Evolutionary conservation across 2,797 vertebrate genomes (phyloP).

Genomic region (Alfaro cultratus): DNA sequence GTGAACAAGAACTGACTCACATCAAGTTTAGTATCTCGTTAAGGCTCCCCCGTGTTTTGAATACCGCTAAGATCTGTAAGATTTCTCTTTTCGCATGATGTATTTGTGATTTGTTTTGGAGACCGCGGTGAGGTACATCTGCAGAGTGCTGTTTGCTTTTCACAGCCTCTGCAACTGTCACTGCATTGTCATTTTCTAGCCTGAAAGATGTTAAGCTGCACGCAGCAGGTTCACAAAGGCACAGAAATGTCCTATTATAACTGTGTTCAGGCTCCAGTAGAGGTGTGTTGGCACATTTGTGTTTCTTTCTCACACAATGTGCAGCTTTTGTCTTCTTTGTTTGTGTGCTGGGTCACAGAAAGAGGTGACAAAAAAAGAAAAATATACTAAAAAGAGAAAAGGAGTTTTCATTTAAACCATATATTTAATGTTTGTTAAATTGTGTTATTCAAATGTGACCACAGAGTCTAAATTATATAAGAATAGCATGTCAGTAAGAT

Average conservation of each 20-base stretch:
- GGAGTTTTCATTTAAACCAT: neutral
- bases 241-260: slow-evolving; percentile 3
- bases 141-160: neutral
- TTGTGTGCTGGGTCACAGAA: slow-evolving; percentile 28
- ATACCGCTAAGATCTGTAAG: slow-evolving; percentile 10
- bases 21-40: slow-evolving; percentile 6
- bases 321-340: slow-evolving; percentile 22
- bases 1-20: slow-evolving; percentile 10
- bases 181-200: neutral
- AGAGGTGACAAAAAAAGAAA: slow-evolving; percentile 1
- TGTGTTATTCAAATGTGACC: neutral
- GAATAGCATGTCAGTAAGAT: neutral
- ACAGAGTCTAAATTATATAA: neutral
- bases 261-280: slow-evolving; percentile 4
- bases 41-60: neutral
- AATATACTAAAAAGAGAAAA: neutral
- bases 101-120: neutral
- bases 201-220: slow-evolving; percentile 5
- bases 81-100: neutral
- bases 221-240: neutral
- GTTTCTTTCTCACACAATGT: slow-evolving; percentile 6
- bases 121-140: neutral
- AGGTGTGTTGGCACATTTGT: slow-evolving; percentile 8
- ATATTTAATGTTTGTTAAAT: neutral
- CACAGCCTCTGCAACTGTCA: slow-evolving; percentile 4